Evolutionary conservation across 2,888 invertebrate genomes (phyloP).

Genomic region (Zhuqinia jingwanae): DNA sequence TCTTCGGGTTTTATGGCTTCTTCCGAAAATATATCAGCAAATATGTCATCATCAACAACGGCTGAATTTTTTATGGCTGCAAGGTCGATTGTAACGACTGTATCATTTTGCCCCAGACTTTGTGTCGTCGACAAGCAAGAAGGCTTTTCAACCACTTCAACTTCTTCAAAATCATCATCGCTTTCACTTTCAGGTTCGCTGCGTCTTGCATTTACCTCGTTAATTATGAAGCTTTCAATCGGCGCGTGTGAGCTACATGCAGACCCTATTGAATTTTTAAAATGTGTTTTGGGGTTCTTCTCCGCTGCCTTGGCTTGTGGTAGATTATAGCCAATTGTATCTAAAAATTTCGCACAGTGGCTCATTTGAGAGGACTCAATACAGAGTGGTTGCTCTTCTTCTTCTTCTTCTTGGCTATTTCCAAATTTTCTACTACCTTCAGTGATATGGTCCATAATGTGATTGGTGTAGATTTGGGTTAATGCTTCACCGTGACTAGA

Average conservation of each 20-base stretch:
- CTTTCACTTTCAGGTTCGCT: constrained; percentile 28
- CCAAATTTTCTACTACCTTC: constrained; percentile 8
- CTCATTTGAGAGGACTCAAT: constrained; percentile 19
- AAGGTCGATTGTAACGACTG: constrained; percentile 53
- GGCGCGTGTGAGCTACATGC: neutral
- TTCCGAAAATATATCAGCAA: constrained; percentile 79
- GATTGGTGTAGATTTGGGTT: neutral
- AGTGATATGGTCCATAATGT: neutral
- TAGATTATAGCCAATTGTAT: constrained; percentile 66
- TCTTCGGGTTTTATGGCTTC: neutral
- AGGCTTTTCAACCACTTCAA: constrained; percentile 42
- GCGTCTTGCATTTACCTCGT: constrained; percentile 43
- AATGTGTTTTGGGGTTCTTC: neutral
- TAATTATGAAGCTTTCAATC: constrained; percentile 19
- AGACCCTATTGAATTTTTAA: neutral
- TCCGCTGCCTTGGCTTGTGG: constrained; percentile 31
- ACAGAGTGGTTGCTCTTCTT: neutral
- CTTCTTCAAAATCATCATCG: constrained; percentile 77
- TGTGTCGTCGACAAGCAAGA: neutral
- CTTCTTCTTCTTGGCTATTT: neutral
- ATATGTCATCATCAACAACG: constrained; percentile 79
- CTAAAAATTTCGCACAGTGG: constrained; percentile 75
- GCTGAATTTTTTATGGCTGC: constrained; percentile 9
- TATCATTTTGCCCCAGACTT: neutral
- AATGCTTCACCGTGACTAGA: neutral